Evolutionary conservation across 1,140 invertebrate species (phyloP).

Genomic region (Augochlora pura): DNA sequence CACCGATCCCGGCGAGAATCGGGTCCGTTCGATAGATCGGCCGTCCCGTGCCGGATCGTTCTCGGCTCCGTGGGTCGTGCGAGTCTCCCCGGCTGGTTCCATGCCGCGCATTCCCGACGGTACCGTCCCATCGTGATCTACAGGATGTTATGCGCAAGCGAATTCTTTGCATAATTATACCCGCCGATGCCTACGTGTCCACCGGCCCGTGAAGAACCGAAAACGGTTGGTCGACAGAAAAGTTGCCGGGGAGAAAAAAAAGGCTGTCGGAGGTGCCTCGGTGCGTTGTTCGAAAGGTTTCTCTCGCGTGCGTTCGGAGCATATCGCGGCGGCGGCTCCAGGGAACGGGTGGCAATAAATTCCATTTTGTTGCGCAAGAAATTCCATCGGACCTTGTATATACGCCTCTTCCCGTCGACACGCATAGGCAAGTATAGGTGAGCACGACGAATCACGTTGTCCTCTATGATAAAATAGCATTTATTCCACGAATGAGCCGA

Average conservation of each 20-base stretch:
- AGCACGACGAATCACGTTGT: not conserved
- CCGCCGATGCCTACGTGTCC: not conserved
- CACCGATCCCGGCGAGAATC: not conserved
- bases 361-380: slow-evolving; percentile 25
- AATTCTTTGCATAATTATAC: slow-evolving; percentile 16
- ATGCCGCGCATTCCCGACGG: not conserved
- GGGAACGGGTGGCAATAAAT: slow-evolving; percentile 29
- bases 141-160: not conserved
- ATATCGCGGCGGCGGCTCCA: not conserved
- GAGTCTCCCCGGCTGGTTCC: not conserved
- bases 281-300: too few species aligned
- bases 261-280: not conserved
- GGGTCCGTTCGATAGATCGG: too few species aligned
- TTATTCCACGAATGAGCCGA: not conserved
- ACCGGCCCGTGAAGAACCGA: not conserved
- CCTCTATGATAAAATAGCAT: slow-evolving; percentile 17
- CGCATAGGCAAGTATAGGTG: not conserved
- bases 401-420: not conserved
- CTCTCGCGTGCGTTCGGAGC: too few species aligned
- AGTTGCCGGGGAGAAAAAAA: not conserved
- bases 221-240: not conserved
- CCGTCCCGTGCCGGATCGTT: not conserved
- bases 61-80: not conserved
- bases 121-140: not conserved
- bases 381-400: slow-evolving; percentile 13